Percentiles rank a stretch among this genome's conserved stretches.
These are phyloP conservation scores for Cnemophilus loriae DNA, from an alignment of 2,113 vertebrate genomes.

Conservation along the genomic window DNA sequence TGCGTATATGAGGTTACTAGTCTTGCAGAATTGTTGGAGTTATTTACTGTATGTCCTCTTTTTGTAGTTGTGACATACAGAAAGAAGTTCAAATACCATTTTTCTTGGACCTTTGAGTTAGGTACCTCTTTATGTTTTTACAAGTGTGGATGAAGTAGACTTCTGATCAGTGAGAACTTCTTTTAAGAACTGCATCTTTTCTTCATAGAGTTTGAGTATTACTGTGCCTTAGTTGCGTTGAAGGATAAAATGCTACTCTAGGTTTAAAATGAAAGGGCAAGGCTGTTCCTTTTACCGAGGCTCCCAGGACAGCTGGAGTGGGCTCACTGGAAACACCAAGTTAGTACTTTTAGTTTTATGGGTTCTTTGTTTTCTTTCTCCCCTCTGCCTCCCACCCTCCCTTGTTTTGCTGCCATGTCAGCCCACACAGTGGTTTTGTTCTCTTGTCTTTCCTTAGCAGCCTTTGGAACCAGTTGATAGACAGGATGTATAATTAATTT, in stretches of 20 bases:
- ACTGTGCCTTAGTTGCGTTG: not conserved
- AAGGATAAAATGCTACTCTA: not conserved
- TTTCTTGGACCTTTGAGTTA: not conserved
- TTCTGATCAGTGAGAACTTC: not conserved
- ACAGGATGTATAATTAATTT: not conserved
- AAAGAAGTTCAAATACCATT: not conserved
- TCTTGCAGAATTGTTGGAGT: not conserved
- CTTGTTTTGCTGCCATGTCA: accelerated
- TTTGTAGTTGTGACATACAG: not conserved
- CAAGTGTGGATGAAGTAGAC: not conserved
- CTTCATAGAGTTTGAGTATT: not conserved
- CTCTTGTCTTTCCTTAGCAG: not conserved
- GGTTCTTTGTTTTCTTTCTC: not conserved
- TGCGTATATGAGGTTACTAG: not conserved
- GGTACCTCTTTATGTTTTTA: not conserved
- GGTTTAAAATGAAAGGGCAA: not conserved
- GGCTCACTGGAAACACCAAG: not conserved
- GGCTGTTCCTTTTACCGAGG: not conserved
- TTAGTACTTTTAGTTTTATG: not conserved
- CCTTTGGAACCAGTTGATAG: not conserved
- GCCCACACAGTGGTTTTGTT: not conserved
- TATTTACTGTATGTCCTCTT: not conserved
- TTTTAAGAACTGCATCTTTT: not conserved
- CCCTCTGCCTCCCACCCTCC: not conserved
- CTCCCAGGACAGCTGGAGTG: not conserved